Evolutionary conservation across 1,140 invertebrate species (phyloP).

Genomic region (Drosophila ogumai): DNA sequence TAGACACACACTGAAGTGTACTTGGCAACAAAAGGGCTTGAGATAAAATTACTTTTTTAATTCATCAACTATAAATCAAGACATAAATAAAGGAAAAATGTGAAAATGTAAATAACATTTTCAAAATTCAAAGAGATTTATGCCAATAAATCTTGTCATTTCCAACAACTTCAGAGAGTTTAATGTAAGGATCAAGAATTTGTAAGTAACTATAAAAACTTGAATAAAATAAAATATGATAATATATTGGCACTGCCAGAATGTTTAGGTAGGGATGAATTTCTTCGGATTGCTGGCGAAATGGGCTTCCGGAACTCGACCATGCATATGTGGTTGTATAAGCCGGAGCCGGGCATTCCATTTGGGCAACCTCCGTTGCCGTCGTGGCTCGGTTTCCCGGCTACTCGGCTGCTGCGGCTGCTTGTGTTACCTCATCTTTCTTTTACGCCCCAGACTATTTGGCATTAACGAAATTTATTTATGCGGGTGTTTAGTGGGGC

Average conservation of each 20-base stretch:
- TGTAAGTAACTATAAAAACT: not conserved
- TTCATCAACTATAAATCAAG: constrained; percentile 1
- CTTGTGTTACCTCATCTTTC: constrained; percentile 78
- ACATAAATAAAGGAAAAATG: not conserved
- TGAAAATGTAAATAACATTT: not conserved
- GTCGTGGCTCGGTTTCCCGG: constrained; percentile 27
- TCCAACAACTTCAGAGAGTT: not conserved
- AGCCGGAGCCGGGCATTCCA: constrained; percentile 49
- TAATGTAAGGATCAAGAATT: not conserved
- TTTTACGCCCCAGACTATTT: constrained; percentile 81
- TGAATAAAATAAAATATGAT: not conserved
- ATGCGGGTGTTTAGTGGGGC: constrained; percentile 83
- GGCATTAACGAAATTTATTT: constrained; percentile 84
- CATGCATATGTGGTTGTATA: constrained; percentile 29
- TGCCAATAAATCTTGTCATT: not conserved
- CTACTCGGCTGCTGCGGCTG: constrained; percentile 31
- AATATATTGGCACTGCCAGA: too few relatives aligned
- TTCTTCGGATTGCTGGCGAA: constrained; percentile 7
- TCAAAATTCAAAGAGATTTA: not conserved
- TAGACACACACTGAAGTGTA: not conserved
- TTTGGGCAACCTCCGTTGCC: constrained; percentile 53
- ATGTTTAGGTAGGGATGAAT: too few relatives aligned
- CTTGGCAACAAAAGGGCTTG: not conserved
- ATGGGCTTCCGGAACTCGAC: constrained; percentile 23
- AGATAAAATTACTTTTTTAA: not conserved